These are phyloP conservation scores for Malthinus seriepunctatus DNA, from an alignment of 2,888 invertebrate species.

Conservation along the genomic window DNA sequence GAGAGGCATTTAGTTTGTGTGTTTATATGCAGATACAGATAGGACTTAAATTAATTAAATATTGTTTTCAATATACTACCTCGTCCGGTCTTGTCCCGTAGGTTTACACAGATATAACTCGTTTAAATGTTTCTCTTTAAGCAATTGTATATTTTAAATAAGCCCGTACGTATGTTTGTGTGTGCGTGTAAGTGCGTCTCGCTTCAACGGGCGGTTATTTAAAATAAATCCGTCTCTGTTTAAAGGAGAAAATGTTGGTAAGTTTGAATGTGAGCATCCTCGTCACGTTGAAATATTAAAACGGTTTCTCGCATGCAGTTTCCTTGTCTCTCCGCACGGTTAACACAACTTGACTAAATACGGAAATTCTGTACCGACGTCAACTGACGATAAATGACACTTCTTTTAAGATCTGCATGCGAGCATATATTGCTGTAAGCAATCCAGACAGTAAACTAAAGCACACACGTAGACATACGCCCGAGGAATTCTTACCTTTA, in stretches of 20 bases:
- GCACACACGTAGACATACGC: conserved; percentile 24
- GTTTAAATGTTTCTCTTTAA: conserved; percentile 13
- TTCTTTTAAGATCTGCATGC: conserved; percentile 46
- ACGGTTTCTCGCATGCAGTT: conserved; percentile 31
- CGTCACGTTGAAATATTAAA: conserved; percentile 33
- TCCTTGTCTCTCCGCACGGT: conserved; percentile 33
- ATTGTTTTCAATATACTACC: conserved; percentile 41
- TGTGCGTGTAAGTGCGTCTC: neutral
- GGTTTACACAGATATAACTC: conserved; percentile 10
- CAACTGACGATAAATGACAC: conserved; percentile 46
- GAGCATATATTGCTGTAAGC: conserved; percentile 45
- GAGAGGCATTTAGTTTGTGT: conserved; percentile 41
- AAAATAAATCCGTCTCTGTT: neutral
- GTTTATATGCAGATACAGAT: conserved; percentile 38
- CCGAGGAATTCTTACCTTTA: conserved; percentile 33
- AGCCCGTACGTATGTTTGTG: neutral
- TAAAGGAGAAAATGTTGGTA: neutral
- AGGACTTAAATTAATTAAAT: conserved; percentile 47
- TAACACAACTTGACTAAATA: conserved; percentile 44
- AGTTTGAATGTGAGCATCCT: conserved; percentile 20
- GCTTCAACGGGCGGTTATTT: neutral
- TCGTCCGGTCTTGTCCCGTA: conserved; percentile 24
- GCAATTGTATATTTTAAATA: conserved; percentile 25
- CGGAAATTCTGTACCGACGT: conserved; percentile 44
- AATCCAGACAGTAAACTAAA: conserved; percentile 46